Conservation (phyloP, 1,140 invertebrate species). For the Zaprionus tsacasi region DNA sequence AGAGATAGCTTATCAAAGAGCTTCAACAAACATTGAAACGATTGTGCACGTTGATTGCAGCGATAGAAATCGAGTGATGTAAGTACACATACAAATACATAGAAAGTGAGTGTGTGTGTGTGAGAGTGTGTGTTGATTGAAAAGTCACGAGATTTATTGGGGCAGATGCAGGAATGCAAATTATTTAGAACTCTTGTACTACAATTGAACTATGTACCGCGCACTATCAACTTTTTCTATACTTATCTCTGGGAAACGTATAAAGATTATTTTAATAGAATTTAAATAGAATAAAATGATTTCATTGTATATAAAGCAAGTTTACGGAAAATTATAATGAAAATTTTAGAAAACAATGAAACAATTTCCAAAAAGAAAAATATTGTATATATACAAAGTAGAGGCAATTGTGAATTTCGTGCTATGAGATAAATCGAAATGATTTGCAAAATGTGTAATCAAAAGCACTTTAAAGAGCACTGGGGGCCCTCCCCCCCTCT, state of each 20-base stretch:
- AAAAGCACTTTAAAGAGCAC: neutral
- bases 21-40: neutral
- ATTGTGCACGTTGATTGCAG: neutral
- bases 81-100: neutral
- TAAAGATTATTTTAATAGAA: too few species aligned
- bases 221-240: too few species aligned
- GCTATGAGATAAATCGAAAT: neutral
- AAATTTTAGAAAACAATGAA: too few species aligned
- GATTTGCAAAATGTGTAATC: neutral
- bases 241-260: too few species aligned
- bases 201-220: neutral
- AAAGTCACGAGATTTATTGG: conserved; percentile 3
- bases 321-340: neutral
- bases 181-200: too few species aligned
- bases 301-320: neutral
- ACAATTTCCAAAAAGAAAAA: too few species aligned
- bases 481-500: too few species aligned
- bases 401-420: too few species aligned
- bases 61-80: conserved; percentile 10
- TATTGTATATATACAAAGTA: too few species aligned
- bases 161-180: neutral
- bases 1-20: conserved; percentile 12
- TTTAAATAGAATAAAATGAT: too few species aligned
- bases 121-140: neutral
- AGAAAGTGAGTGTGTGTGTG: neutral